Evolutionary conservation across 1,140 invertebrate genomes (phyloP), one percentile per base, ranked within the genome.

Genomic region (Caenorhabditis brenneri): DNA sequence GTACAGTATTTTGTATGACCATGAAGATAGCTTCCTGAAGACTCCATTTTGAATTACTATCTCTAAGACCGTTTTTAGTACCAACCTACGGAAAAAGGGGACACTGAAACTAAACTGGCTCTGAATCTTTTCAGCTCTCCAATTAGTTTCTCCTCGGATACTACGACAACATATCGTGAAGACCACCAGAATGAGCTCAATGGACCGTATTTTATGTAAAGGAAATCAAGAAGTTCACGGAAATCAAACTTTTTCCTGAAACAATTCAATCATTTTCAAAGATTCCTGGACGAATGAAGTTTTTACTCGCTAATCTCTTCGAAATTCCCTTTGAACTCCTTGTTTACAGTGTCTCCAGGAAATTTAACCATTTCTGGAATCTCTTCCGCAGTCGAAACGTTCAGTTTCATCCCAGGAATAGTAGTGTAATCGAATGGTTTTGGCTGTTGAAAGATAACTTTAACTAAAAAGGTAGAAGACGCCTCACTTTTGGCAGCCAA

Each of bases 341-440:
- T 39, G n/a, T 36, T 19, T 10, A 80, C 42, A 15, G 19, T 2
- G 19, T 48, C 36, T 9, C 82, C 82, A 3, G 82, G 82, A 5
- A 49, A 24, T 31, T 27, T 53, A 3, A 65, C 22, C 42, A 65
- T n/a, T 24, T 51, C 58, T 22, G 82, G 82, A 27, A 83, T 65
- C n/a, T 83, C 69, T 39, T 83, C 82, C 12, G 74, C 69, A 16
- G 19, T 82, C 0, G 51, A 51, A 9, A 83, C 48, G 5, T 83
- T 69, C 10, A 83, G 10, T 79, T 83, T 83, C 74, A 83, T 42
- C 10, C 82, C 82, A 3, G 82, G 82, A 39, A 83, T 79, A 1
- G 82, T 83, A 4, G 82, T 83, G 31, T 83, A 83, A 49, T 83
- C 82, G 36, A 83, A 79, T 24, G 82, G 82, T 79, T 79, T 79